These are phyloP conservation scores for Chamaedrilus cognettii DNA, from an alignment of 2,888 invertebrate species.

Conservation along the genomic window DNA sequence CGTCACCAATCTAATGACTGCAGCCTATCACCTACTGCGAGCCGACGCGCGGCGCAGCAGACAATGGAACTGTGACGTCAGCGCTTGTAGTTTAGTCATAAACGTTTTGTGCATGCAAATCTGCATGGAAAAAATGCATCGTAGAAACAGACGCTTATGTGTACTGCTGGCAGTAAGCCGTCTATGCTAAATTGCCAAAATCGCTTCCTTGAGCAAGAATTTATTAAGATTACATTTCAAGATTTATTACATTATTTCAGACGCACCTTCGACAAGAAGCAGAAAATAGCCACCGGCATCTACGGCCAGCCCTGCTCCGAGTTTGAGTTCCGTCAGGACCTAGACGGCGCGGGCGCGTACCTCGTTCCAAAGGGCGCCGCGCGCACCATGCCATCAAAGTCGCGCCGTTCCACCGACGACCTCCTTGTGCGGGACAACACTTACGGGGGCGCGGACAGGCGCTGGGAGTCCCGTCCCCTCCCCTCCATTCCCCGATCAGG, in stretches of 20 bases:
- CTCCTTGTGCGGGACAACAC: conserved; percentile 25
- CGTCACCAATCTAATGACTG: too few species aligned
- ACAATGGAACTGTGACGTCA: too few species aligned
- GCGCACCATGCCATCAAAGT: conserved; percentile 1
- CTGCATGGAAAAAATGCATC: too few species aligned
- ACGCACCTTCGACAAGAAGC: conserved; percentile 14
- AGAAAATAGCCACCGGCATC: conserved; percentile 19
- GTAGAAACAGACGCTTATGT: too few species aligned
- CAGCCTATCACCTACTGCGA: too few species aligned
- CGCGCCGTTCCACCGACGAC: conserved; percentile 21
- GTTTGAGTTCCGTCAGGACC: conserved; percentile 26
- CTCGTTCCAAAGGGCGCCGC: conserved; percentile 10
- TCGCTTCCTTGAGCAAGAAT: too few species aligned
- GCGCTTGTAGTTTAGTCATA: too few species aligned
- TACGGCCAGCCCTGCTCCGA: conserved; percentile 26
- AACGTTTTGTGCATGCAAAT: too few species aligned
- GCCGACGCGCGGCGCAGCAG: too few species aligned
- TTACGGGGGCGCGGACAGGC: conserved; percentile 27
- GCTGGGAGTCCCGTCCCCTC: conserved; percentile 36
- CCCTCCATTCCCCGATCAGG: conserved; percentile 29
- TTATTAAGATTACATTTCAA: too few species aligned
- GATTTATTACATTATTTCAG: conserved; percentile 4
- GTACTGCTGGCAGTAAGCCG: too few species aligned
- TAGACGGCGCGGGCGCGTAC: conserved; percentile 18
- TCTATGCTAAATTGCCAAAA: too few species aligned